Base-by-base conservation (phyloP, 1,140 invertebrate genomes). In the Papilio polytes region DNA sequence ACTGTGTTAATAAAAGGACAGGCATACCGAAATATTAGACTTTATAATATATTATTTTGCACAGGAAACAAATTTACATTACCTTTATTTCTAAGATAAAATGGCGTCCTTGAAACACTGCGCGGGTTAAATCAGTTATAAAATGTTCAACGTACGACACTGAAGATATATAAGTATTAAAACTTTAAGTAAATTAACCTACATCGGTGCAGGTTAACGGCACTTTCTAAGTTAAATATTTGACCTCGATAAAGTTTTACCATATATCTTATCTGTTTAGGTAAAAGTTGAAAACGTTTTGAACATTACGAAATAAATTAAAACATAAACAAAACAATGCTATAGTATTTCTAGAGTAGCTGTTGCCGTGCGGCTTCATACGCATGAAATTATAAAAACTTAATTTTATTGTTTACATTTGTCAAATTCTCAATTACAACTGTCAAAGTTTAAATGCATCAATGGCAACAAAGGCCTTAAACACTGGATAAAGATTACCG, bases 151-250 rank as follows among this genome's bases (percentile, higher is more conserved):
- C 63, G 26, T 70, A 66, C 63, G 13, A 66, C 63, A 66, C 63
- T 66, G 63, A 31, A 66, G 13, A 70, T 31, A 12, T 26, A 36
- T 70, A 70, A 36, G 63, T 70, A 18, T 66, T 31, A 36, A 70
- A 36, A 70, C 12, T 70, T 70, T 70, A 31, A 70, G 22, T 70
- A 70, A 31, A 31, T 70, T 70, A 70, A 70, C 63, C 63, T 70
- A 70, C 10, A 70, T 70, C 20, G 59, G 22, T 63, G 22, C 63
- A 13, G 13, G 63, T 70, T 70, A 70, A 70, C 63, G 63, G 12
- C 72, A 44, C 72, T 41, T 44, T 46, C 36, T 26, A 51, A 76
- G 9, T 76, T 53, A 76, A 76, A 51, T 53, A 76, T 76, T 76
- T 22, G 13, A 76, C 74, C 74, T 76, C 46, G 46, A 26, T 51